Evolutionary conservation across 1,140 invertebrate species (phyloP).

Genomic region (Drosophila sulfurigaster): DNA sequence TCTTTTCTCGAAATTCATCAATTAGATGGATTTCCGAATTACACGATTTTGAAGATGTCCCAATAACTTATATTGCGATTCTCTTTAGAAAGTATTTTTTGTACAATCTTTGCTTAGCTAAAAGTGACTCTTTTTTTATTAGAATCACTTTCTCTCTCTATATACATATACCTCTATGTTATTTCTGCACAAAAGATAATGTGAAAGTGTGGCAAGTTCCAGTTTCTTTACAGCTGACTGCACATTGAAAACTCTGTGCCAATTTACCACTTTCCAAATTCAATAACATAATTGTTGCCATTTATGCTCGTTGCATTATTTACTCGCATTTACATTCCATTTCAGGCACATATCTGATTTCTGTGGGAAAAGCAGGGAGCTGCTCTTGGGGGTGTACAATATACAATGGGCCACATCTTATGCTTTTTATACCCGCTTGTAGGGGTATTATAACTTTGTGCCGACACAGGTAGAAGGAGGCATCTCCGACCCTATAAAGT

Average conservation of each 20-base stretch:
- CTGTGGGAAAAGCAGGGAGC: not conserved
- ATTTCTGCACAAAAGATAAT: slow-evolving; percentile 4
- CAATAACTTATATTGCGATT: not conserved
- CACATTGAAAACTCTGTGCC: slow-evolving; percentile 5
- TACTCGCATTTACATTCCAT: slow-evolving; percentile 50
- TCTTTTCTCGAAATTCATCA: slow-evolving; percentile 12
- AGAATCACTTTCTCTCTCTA: not conserved
- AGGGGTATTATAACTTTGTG: no score
- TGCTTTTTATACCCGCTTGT: no score
- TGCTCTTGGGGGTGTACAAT: not conserved
- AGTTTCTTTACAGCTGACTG: not conserved
- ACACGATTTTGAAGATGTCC: not conserved
- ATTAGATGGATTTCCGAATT: slow-evolving; percentile 25
- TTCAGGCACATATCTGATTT: slow-evolving; percentile 66
- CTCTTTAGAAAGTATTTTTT: not conserved
- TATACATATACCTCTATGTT: no score
- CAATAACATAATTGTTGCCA: slow-evolving; percentile 75
- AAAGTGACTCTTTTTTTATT: not conserved
- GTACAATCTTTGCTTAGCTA: not conserved
- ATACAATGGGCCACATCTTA: slow-evolving; percentile 63
- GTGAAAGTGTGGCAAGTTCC: slow-evolving; percentile 1
- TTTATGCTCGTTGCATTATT: slow-evolving; percentile 63
- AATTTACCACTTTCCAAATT: slow-evolving; percentile 44
- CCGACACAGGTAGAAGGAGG: no score
- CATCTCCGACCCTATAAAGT: no score